phyloP scores from a whole-genome alignment of 2,797 vertebrate genomes.

The Myotis myotis region DNA sequence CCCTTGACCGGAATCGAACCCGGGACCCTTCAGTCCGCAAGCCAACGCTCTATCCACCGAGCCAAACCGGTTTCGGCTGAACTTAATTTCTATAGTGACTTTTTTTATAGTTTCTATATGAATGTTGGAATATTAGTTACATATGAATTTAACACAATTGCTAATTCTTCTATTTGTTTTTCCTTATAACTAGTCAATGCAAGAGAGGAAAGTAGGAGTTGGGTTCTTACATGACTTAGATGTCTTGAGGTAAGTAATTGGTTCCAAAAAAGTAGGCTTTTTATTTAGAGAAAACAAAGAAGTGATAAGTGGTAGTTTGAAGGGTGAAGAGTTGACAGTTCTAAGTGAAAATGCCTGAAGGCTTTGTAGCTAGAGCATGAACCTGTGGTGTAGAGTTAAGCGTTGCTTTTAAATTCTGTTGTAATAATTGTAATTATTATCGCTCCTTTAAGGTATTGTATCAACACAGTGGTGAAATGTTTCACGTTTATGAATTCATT shows the following conservation, averaged over 20 bases:
- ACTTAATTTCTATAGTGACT: neutral
- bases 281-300: conserved; percentile 26
- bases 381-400: neutral
- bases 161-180: neutral
- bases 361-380: neutral
- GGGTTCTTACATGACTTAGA: neutral
- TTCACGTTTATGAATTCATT: neutral
- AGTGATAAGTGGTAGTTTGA: neutral
- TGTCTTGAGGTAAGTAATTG: neutral
- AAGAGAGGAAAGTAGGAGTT: neutral
- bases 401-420: neutral
- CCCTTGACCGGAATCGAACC: too few relatives aligned
- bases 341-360: neutral
- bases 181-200: neutral
- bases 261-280: neutral
- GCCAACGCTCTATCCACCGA: too few relatives aligned
- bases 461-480: neutral
- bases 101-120: neutral
- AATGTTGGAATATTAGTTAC: neutral
- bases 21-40: too few relatives aligned
- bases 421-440: neutral
- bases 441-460: neutral
- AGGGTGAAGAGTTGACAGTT: neutral
- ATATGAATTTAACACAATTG: neutral
- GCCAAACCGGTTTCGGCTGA: too few relatives aligned